Percentiles rank a stretch among this genome's conserved stretches.
These are phyloP conservation scores for Oscheius sp. DNA, from an alignment of 2,888 invertebrate genomes.

Conservation along the genomic window DNA sequence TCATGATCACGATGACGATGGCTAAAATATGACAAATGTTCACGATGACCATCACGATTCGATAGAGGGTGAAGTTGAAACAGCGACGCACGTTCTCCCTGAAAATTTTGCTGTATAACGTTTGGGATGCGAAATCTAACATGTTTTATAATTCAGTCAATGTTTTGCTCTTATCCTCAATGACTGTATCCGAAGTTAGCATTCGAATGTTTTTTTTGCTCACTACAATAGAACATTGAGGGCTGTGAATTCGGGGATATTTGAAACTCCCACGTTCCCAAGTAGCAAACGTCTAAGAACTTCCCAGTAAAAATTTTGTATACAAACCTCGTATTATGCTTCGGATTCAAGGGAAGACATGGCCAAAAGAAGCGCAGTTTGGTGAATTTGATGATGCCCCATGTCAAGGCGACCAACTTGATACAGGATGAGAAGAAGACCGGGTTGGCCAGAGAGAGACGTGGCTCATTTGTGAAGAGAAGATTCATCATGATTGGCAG, in stretches of 20 bases:
- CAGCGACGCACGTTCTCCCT: constrained; percentile 73
- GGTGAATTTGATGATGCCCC: constrained; percentile 73
- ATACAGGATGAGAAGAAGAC: constrained; percentile 70
- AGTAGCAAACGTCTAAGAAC: not conserved
- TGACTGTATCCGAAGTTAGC: too few relatives aligned
- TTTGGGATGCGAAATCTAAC: too few relatives aligned
- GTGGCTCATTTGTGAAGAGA: constrained; percentile 72
- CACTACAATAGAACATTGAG: too few relatives aligned
- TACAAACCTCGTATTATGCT: constrained; percentile 62
- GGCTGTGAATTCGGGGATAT: not conserved
- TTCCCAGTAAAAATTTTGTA: not conserved
- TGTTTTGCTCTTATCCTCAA: too few relatives aligned
- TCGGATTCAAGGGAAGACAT: constrained; percentile 70
- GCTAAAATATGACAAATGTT: constrained; percentile 70
- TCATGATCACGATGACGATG: constrained; percentile 59
- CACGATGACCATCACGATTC: constrained; percentile 71
- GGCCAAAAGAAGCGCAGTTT: constrained; percentile 73
- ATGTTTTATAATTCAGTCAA: too few relatives aligned
- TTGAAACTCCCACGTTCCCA: not conserved
- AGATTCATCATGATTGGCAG: constrained; percentile 69
- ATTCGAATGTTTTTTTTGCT: too few relatives aligned
- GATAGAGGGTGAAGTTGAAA: constrained; percentile 69
- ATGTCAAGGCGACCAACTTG: constrained; percentile 70
- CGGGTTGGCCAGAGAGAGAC: constrained; percentile 68
- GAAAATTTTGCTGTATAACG: constrained; percentile 21